Conservation (phyloP, 2,888 invertebrate genomes). For the Reticulitermes lucifugus region DNA sequence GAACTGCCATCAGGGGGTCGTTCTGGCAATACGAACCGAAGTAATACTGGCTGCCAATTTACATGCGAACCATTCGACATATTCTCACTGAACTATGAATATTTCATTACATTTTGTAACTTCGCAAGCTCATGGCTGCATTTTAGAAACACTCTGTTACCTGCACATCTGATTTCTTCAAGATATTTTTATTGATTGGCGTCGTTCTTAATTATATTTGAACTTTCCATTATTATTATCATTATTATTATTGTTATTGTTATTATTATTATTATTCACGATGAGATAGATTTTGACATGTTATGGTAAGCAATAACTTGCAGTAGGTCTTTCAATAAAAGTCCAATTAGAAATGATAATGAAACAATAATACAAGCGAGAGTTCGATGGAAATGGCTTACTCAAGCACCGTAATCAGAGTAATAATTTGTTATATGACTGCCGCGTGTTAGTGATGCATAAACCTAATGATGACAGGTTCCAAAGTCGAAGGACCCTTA, state of each 20-base stretch:
- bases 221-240: background rate
- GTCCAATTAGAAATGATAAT: background rate
- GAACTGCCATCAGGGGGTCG: background rate
- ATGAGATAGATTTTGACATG: background rate
- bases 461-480: background rate
- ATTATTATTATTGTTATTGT: background rate
- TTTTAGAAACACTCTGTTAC: background rate
- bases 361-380: background rate
- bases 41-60: background rate
- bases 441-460: background rate
- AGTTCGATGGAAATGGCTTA: background rate
- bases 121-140: background rate
- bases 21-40: background rate
- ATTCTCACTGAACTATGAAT: background rate
- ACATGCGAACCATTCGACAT: background rate
- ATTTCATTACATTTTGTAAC: background rate
- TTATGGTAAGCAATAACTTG: background rate
- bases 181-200: background rate
- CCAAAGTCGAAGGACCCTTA: background rate
- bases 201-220: conserved; percentile 6
- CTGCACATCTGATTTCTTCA: background rate
- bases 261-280: background rate
- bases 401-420: background rate
- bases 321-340: background rate
- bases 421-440: background rate